Base-by-base conservation (phyloP, 2,797 vertebrate species). In the Phylloscopus collybita region DNA sequence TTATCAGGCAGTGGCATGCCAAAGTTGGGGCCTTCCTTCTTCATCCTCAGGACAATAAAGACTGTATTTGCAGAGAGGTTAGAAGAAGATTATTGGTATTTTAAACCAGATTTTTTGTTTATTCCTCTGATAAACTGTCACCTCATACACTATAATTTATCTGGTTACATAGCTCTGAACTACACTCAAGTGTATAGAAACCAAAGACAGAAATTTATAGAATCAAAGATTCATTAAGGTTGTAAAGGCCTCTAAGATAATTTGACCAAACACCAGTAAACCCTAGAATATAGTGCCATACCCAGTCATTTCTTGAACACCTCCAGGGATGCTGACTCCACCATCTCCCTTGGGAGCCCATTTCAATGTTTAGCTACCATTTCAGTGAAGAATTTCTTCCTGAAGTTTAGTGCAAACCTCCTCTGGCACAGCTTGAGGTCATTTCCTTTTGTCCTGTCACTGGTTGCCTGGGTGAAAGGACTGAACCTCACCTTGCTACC, bases 1-100 rank as follows among this genome's bases (percentile, higher is more conserved):
- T 30, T 25, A 69, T 12, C 25, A 50, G 20, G 16, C 1, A 1
- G 2, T 29, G 17, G 1, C 44, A 5, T 38, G 26, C 10, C 54
- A 38, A 50, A 57, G 26, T 18, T 75, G 60, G 26, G 34, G 10
- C n/a, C 16, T 67, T 62, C 19, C 36, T 26, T 74, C 34, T 80
- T 85, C 45, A 45, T 40, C 9, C 40, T 72, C 69, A 65, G 30
- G 29, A 65, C 32, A 89, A 64, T 25, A 60, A 80, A 61, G 22
- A 36, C 22, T 49, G 8, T 49, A 71, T 53, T 85, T 85, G 17
- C 15, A 51, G 66, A 92, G 26, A 32, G 2, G 2, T 16, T 65
- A 71, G 7, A 53, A 21, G 50, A 74, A 65, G n/a, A 56, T 32
- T 47, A 72, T 2, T 18, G 23, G 13, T 38, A 66, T 54, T 83